phyloP scores from a whole-genome alignment of 2,797 vertebrate genomes.

The Chaetophractus vellerosus region DNA sequence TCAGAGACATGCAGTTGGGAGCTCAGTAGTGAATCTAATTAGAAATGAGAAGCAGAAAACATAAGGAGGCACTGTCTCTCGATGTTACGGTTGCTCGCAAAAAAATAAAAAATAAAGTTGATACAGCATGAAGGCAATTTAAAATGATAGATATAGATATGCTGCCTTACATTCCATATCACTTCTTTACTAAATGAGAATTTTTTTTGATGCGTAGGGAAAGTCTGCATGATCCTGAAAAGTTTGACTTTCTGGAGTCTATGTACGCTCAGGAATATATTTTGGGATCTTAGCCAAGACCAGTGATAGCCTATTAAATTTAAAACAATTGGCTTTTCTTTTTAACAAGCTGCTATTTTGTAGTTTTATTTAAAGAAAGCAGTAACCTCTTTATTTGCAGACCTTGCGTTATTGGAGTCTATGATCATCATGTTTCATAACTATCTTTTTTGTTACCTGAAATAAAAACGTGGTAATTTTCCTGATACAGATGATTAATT shows the following conservation, averaged over 20 bases:
- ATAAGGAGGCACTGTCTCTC: not conserved
- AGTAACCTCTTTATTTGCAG: constrained; percentile 83
- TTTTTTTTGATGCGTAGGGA: constrained; percentile 76
- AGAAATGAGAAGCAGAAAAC: constrained; percentile 59
- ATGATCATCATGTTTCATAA: constrained; percentile 66
- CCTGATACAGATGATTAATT: constrained; percentile 74
- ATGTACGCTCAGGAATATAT: constrained; percentile 82
- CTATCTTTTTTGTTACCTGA: constrained; percentile 84
- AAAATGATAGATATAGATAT: constrained; percentile 75
- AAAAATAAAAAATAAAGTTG: constrained; percentile 40
- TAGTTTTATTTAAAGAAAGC: constrained; percentile 82
- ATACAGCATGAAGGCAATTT: constrained; percentile 72
- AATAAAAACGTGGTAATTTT: constrained; percentile 86
- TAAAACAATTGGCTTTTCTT: constrained; percentile 80
- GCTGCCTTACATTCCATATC: constrained; percentile 50
- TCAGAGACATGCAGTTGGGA: constrained; percentile 33
- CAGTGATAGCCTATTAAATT: constrained; percentile 81
- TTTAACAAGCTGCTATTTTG: constrained; percentile 78
- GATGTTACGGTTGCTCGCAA: constrained; percentile 26
- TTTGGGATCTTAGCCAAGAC: constrained; percentile 79
- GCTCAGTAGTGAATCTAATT: constrained; percentile 56
- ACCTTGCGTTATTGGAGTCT: constrained; percentile 72
- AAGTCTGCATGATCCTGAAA: constrained; percentile 78
- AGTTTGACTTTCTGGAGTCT: constrained; percentile 81
- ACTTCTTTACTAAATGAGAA: constrained; percentile 77